phyloP scores from a whole-genome alignment of 2,113 vertebrate species.

The Ploceus nigricollis region DNA sequence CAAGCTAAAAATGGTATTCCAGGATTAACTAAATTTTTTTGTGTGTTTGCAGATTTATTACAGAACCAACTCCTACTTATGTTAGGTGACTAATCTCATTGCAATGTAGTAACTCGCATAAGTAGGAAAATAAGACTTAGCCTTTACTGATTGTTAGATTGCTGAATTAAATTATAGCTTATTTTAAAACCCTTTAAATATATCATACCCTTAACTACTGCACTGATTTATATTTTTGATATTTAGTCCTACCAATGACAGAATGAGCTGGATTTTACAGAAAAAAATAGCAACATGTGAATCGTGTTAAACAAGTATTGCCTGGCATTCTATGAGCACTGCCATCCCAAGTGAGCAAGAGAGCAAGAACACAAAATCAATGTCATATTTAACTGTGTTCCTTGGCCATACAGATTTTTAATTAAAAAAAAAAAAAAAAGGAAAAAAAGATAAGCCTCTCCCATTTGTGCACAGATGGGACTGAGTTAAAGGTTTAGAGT shows the following conservation, averaged over 20 bases:
- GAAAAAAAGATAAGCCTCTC: accelerated
- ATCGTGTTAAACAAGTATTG: not conserved
- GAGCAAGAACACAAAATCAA: not conserved
- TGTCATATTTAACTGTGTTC: not conserved
- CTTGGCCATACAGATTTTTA: not conserved
- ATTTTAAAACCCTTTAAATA: slow-evolving; percentile 4
- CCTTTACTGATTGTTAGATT: not conserved
- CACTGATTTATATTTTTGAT: not conserved
- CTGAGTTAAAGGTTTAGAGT: not conserved
- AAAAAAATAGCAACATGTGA: not conserved
- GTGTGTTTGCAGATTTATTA: slow-evolving; percentile 30
- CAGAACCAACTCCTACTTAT: slow-evolving; percentile 43
- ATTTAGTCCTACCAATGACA: not conserved
- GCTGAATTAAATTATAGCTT: not conserved
- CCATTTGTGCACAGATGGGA: not conserved
- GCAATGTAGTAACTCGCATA: not conserved
- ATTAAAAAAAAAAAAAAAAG: not conserved
- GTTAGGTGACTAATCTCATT: slow-evolving; percentile 49
- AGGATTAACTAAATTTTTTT: not conserved
- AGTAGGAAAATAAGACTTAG: slow-evolving; percentile 20
- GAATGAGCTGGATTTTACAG: not conserved
- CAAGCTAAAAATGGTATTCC: slow-evolving; percentile 44
- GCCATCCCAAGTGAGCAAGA: not conserved
- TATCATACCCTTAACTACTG: not conserved
- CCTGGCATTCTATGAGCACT: not conserved